These are phyloP conservation scores for Macrophya alboannulata DNA, from an alignment of 2,888 invertebrate genomes.

Conservation along the genomic window DNA sequence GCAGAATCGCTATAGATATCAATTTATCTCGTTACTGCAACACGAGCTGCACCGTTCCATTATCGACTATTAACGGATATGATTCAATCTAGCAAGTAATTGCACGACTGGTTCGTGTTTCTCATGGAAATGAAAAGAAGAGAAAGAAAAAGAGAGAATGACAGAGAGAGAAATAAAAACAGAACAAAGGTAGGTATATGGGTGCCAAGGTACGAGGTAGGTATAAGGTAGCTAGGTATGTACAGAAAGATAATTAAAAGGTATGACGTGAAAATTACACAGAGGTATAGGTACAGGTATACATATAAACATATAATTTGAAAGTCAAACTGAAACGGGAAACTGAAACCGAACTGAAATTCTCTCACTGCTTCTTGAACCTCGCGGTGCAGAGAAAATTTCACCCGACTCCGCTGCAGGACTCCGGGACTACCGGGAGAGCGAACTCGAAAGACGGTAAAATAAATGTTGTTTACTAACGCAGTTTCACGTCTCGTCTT, in stretches of 20 bases:
- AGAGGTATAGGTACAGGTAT: not conserved
- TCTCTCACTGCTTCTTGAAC: slow-evolving; percentile 21
- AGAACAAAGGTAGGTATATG: not conserved
- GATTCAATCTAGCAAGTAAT: slow-evolving; percentile 30
- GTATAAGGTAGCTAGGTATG: not conserved
- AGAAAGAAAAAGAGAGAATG: not conserved
- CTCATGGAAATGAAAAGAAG: slow-evolving; percentile 11
- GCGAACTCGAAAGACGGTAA: slow-evolving; percentile 11
- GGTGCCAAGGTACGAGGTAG: not conserved
- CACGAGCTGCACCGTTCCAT: not conserved
- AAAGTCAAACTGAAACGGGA: slow-evolving; percentile 19
- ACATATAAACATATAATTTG: not conserved
- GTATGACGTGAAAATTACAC: slow-evolving; percentile 27
- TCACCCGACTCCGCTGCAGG: not conserved
- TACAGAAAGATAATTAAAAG: slow-evolving; percentile 25
- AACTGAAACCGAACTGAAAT: slow-evolving; percentile 41
- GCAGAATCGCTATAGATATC: not conserved
- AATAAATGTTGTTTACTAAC: slow-evolving; percentile 33
- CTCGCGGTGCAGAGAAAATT: slow-evolving; percentile 16
- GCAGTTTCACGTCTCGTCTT: slow-evolving; percentile 14
- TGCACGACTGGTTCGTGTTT: slow-evolving; percentile 16
- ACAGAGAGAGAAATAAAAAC: not conserved
- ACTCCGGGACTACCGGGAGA: not conserved
- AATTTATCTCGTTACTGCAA: not conserved
- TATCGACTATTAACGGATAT: not conserved